Percentiles rank a stretch among this genome's conserved stretches.
Conservation (phyloP, 2,113 vertebrate genomes). For the Tragulus kanchil region DNA sequence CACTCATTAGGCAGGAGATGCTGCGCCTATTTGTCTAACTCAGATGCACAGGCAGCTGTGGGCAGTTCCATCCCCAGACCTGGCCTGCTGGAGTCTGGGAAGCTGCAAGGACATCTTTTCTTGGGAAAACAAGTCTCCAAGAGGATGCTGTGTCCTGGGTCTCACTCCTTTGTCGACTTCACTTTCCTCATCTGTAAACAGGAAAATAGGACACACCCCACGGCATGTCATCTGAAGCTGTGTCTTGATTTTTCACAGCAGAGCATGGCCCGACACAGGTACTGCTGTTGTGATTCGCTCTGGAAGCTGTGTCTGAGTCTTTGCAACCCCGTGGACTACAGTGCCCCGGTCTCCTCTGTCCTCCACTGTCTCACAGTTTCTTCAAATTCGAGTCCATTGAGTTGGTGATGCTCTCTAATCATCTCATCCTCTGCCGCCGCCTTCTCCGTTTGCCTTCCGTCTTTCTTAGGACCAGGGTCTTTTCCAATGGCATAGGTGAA, state of each 20-base stretch:
- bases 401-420: neutral
- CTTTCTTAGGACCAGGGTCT: neutral
- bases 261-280: too few species aligned
- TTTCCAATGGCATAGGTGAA: neutral
- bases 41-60: conserved; percentile 68
- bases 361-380: too few species aligned
- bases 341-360: too few species aligned
- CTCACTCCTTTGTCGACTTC: neutral
- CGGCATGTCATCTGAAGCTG: too few species aligned
- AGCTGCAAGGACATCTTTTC: neutral
- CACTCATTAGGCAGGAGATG: conserved; percentile 71
- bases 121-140: neutral
- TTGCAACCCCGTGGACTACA: too few species aligned
- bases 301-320: too few species aligned
- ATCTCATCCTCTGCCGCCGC: neutral
- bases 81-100: neutral
- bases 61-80: neutral
- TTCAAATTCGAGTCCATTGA: too few species aligned
- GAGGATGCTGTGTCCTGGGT: neutral
- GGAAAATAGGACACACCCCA: neutral
- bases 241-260: too few species aligned
- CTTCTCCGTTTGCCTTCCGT: neutral
- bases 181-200: neutral
- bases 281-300: too few species aligned
- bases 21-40: conserved; percentile 58